Evolutionary conservation across 35 echinoderm and acorn worm species (phyloP).

Genomic region (Strongylocentrotus purpuratus): DNA sequence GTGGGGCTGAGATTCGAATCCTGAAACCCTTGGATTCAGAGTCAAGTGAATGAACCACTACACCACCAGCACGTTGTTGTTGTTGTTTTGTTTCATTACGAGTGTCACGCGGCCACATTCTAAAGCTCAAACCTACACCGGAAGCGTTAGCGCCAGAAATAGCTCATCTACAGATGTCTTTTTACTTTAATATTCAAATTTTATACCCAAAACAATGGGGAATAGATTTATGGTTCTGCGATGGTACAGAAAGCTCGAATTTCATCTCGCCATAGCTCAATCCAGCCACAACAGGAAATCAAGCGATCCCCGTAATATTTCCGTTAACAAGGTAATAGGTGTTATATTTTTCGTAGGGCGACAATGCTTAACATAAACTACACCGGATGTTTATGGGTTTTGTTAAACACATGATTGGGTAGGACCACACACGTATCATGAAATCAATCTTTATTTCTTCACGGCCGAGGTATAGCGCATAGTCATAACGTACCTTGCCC

Average conservation of each 20-base stretch:
- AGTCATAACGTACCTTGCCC: too few relatives aligned
- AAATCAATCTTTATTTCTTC: background rate
- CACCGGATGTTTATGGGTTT: slow-evolving; percentile 1
- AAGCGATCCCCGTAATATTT: background rate
- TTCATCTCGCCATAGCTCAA: background rate
- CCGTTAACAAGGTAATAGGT: background rate
- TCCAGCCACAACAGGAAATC: background rate
- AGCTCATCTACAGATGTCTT: background rate
- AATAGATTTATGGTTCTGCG: background rate
- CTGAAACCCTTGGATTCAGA: too few relatives aligned
- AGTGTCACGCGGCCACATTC: too few relatives aligned
- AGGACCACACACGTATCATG: background rate
- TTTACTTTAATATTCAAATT: background rate
- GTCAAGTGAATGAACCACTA: too few relatives aligned
- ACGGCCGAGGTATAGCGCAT: too few relatives aligned
- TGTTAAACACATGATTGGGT: background rate
- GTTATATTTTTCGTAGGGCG: background rate
- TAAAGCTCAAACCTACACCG: background rate
- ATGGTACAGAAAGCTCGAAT: background rate
- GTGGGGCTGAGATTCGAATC: too few relatives aligned
- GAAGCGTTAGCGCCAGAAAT: background rate
- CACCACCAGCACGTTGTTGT: too few relatives aligned
- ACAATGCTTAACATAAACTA: background rate
- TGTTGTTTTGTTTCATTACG: too few relatives aligned
- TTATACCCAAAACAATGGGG: background rate